These are phyloP conservation scores for Picus viridis DNA, from an alignment of 2,797 vertebrate species.

Conservation along the genomic window DNA sequence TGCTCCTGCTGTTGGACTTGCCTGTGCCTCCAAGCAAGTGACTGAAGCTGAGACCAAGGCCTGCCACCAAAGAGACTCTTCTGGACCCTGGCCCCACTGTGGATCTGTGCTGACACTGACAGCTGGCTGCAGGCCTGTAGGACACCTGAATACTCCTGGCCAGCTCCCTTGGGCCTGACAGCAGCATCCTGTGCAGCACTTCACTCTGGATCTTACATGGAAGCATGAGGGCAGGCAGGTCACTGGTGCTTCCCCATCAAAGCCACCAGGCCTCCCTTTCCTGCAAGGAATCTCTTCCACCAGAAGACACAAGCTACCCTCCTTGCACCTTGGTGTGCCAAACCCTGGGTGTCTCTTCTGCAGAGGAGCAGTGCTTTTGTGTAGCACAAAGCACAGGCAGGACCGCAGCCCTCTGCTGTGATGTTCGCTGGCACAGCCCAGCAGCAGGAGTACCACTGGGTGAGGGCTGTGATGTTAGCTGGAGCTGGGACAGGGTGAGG, in stretches of 20 bases:
- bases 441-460: background rate
- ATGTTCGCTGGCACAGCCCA: accelerated
- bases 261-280: background rate
- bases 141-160: background rate
- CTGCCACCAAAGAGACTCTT: background rate
- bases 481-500: background rate
- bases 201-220: background rate
- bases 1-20: background rate
- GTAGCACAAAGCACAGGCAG: background rate
- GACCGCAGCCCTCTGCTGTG: background rate
- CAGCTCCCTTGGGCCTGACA: background rate
- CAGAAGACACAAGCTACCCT: background rate
- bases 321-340: background rate
- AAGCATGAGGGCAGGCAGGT: background rate
- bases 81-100: background rate
- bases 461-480: background rate
- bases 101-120: background rate
- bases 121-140: background rate
- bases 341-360: background rate
- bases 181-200: background rate
- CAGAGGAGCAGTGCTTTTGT: background rate
- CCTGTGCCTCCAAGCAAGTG: background rate
- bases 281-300: background rate
- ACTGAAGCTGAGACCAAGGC: background rate
- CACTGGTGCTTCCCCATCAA: background rate